Evolutionary conservation across 2,797 vertebrate genomes (phyloP), one percentile per base, ranked within the genome.

Genomic region (Loriculus beryllinus): DNA sequence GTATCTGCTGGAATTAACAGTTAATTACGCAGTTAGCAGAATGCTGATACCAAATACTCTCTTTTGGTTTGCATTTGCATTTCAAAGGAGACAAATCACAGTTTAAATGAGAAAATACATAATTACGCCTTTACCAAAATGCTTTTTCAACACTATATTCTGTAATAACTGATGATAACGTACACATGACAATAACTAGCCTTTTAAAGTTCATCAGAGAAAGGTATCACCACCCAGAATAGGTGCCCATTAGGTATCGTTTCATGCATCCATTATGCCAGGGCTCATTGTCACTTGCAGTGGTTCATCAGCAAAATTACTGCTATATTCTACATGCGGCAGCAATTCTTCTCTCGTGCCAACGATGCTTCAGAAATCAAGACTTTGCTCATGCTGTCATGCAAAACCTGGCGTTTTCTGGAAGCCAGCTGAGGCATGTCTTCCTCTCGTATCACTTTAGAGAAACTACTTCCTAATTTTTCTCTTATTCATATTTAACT

Each of bases 11-110:
- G 87, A 94, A 91, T 93, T 90, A 95, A 93, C 77, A 79, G 93
- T 88, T 93, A 96, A 90, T 94, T 88, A 92, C 49, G 85, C 80
- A 94, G 82, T 92, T 93, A 94, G 86, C 57, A 93, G 65, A 93
- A 81, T 33, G 56, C 82, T 88, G 79, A 94, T 86, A 90, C 80
- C 89, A 88, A 94, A 96, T 83, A 92, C 59, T 86, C 69, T 94
- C 93, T 83, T 92, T 83, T 59, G 89, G 85, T 91, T 91, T 76
- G 39, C 77, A 96, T 90, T 93, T 93, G 90, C 90, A 94, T 94
- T 95, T 94, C 90, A 91, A 91, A 92, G 75, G 80, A 86, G 67
- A 78, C 28, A 95, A 92, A 95, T 91, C 74, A 91, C 39, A 71
- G 76, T 72, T 92, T 92, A 92, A 84, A 95, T 79, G 83, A 86